Evolutionary conservation across 2,888 invertebrate species (phyloP).

Genomic region (Mythimna ferrago): DNA sequence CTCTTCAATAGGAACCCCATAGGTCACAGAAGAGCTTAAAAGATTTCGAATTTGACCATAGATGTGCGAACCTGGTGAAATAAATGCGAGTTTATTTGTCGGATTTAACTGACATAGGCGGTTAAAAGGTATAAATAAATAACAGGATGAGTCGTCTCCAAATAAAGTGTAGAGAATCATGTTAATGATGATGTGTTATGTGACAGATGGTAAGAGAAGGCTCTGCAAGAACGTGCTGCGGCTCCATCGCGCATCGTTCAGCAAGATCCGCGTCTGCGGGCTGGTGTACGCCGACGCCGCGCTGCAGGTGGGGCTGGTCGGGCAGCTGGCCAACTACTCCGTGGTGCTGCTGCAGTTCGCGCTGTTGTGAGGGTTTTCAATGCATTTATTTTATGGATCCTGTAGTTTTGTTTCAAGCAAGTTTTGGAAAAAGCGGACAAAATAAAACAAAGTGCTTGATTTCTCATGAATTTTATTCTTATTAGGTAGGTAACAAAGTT

Average conservation of each 20-base stretch:
- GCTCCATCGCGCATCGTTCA: constrained; percentile 35
- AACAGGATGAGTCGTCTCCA: too few species aligned
- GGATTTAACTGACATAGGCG: too few species aligned
- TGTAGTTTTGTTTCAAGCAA: background rate
- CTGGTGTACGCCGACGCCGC: constrained; percentile 21
- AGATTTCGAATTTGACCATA: too few species aligned
- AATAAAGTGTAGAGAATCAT: too few species aligned
- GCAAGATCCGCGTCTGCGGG: constrained; percentile 32
- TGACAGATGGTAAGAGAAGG: constrained; percentile 15
- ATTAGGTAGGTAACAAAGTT: constrained; percentile 15
- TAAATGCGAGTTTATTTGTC: too few species aligned
- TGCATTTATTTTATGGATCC: background rate
- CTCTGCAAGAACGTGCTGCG: constrained; percentile 45
- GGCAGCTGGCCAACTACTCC: constrained; percentile 16
- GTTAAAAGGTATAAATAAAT: too few species aligned
- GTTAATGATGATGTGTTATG: too few species aligned
- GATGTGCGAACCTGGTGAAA: too few species aligned
- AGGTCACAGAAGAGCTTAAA: too few species aligned
- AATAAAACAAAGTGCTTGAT: too few species aligned
- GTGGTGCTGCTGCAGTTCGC: constrained; percentile 41
- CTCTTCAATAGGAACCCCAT: too few species aligned
- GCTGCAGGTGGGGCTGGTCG: constrained; percentile 12
- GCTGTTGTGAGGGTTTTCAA: background rate
- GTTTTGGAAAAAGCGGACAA: too few species aligned
- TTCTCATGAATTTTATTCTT: constrained; percentile 1